Conservation (phyloP, 2,797 vertebrate genomes). For the Diceros bicornis region DNA sequence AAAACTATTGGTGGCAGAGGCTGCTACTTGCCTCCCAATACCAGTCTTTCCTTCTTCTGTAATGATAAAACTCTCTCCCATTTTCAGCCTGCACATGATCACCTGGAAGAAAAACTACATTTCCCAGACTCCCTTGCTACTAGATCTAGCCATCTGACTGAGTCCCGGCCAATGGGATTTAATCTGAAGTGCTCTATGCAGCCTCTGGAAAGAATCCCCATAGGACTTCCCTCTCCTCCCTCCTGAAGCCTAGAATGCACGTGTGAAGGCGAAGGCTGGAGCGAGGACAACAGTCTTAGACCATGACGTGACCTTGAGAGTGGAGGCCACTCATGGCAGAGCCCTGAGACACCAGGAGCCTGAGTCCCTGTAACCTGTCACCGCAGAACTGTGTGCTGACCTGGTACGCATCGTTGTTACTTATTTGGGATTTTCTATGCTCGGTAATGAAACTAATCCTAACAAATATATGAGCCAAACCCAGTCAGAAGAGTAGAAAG, state of each 20-base stretch:
- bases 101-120: background rate
- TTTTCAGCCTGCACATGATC: background rate
- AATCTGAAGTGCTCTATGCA: background rate
- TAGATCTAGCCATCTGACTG: background rate
- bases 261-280: background rate
- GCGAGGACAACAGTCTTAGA: background rate
- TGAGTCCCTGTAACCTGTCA: background rate
- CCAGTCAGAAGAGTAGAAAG: background rate
- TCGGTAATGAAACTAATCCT: background rate
- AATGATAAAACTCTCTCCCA: background rate
- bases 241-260: background rate
- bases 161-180: background rate
- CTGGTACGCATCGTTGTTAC: background rate
- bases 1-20: background rate
- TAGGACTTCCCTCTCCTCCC: background rate
- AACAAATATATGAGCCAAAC: background rate
- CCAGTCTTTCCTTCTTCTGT: background rate
- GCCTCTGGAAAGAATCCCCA: background rate
- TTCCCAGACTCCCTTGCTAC: conserved; percentile 10
- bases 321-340: background rate
- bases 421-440: background rate
- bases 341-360: background rate
- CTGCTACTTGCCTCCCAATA: background rate
- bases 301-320: background rate
- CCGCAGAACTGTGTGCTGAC: background rate